phyloP scores from a whole-genome alignment of 2,888 invertebrate species.

The Mayetiola destructor region DNA sequence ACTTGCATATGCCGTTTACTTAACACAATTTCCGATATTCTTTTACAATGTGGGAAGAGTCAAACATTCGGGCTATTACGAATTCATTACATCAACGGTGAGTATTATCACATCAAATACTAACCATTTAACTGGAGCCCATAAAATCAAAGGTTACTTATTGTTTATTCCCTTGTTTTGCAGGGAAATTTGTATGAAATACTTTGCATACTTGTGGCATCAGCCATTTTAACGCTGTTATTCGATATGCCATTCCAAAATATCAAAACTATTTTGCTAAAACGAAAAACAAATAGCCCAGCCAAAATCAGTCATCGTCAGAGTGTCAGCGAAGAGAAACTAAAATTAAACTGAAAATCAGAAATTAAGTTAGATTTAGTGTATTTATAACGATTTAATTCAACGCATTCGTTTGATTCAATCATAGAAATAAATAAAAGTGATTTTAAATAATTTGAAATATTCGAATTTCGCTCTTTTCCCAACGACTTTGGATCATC shows the following conservation, averaged over 20 bases:
- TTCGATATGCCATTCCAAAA: constrained; percentile 57
- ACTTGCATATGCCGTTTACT: constrained; percentile 53
- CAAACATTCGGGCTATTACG: constrained; percentile 42
- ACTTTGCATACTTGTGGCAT: constrained; percentile 40
- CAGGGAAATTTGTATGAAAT: constrained; percentile 47
- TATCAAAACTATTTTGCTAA: constrained; percentile 39
- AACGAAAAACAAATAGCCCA: neutral
- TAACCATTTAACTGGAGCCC: neutral
- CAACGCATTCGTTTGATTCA: too few species aligned
- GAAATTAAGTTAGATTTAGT: too few species aligned
- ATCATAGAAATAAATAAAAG: too few species aligned
- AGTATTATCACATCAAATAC: constrained; percentile 21
- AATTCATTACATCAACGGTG: constrained; percentile 43
- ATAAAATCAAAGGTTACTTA: neutral
- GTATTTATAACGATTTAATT: too few species aligned
- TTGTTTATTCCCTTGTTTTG: constrained; percentile 15
- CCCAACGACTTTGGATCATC: too few species aligned
- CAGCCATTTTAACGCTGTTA: constrained; percentile 43
- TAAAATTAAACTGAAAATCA: too few species aligned
- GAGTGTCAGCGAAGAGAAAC: too few species aligned
- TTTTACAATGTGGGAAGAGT: constrained; percentile 53
- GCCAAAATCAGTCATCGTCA: too few species aligned
- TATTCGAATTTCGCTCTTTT: too few species aligned
- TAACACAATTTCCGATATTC: constrained; percentile 56
- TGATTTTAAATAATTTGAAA: too few species aligned